Evolutionary conservation across 2,888 invertebrate genomes (phyloP), one percentile per base, ranked within the genome.

Genomic region (Callosobruchus maculatus): DNA sequence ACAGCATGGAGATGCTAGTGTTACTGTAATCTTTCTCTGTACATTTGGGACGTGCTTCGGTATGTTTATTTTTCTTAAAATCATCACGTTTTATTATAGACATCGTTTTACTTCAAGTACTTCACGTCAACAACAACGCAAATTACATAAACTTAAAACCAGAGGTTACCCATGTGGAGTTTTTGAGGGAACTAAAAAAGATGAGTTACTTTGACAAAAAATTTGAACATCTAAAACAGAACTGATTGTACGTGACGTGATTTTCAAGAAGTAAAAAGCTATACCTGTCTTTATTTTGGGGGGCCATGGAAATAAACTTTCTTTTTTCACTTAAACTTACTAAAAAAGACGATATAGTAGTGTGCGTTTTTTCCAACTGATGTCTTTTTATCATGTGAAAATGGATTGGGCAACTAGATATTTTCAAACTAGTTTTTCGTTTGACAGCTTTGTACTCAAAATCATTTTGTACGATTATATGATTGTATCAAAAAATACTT

Each of bases 331-430:
- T 49, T 18, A 0, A 49, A 49, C 4, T 49, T 3, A 18, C 68
- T 68, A 68, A 68, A 68, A 68, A 68, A 68, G 68, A 68, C 70
- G 67, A 72, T 70, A 67, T 49, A 49, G 49, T 49, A 49, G 49
- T 49, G 49, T 49, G 49, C 49, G 30, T 49, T 49, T 49, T 49
- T 49, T 49, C 18, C 49, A 49, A 49, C 49, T 49, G 49, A 49
- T 49, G 49, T 49, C 49, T 49, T 49, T 49, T 49, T 49, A 49
- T 18, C 85, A 85, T 85, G 87, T 86, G 86, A 87, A 82, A 87
- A 87, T 87, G 87, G 87, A 87, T 87, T 83, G 82, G 81, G 78
- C 80, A 77, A 80, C 77, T 79, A 73, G 70, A 72, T 75, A 81
- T 67, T 49, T 80, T 80, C 81, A 81, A 79, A 82, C 68, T 68